These are phyloP conservation scores for Gymnobelideus leadbeateri DNA, from an alignment of 2,113 vertebrate species.

Conservation along the genomic window DNA sequence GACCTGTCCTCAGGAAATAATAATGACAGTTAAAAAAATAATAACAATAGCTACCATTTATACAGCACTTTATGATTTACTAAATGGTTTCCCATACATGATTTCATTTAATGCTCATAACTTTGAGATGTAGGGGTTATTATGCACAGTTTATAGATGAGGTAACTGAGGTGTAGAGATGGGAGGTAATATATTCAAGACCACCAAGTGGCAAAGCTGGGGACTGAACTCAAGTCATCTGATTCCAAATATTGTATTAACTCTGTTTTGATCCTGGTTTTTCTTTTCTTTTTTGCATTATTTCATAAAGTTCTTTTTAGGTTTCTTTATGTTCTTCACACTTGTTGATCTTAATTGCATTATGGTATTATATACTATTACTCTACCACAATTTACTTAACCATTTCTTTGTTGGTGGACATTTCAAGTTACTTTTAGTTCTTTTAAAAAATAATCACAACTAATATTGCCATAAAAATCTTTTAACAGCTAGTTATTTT, in stretches of 20 bases:
- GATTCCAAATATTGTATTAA: neutral
- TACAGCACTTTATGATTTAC: neutral
- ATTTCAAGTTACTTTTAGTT: neutral
- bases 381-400: neutral
- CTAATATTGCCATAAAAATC: neutral
- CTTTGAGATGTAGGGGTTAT: neutral
- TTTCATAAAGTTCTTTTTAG: neutral
- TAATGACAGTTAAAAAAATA: neutral
- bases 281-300: neutral
- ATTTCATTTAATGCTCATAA: neutral
- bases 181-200: neutral
- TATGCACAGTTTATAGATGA: neutral
- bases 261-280: neutral
- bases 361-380: neutral
- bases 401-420: neutral
- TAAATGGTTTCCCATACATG: neutral
- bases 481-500: neutral
- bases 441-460: neutral
- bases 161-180: neutral
- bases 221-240: neutral
- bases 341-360: neutral
- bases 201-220: neutral
- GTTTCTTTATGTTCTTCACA: neutral
- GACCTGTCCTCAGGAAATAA: neutral
- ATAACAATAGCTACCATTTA: neutral